Conservation (phyloP, 2,113 vertebrate species). For the Dendrocopos noguchii region DNA sequence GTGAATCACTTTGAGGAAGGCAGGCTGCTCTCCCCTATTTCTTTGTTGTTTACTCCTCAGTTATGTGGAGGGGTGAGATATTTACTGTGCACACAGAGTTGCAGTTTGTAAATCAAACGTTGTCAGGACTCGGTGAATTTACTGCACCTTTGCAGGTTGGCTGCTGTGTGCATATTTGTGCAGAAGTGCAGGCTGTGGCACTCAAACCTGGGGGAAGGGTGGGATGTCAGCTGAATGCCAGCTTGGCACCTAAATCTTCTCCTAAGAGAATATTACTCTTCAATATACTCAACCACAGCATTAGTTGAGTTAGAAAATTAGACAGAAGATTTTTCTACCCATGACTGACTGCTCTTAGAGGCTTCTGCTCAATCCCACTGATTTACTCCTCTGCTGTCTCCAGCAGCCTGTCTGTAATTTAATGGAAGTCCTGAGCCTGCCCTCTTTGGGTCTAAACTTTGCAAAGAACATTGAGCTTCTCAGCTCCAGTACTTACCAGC, state of each 20-base stretch:
- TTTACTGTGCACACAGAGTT: neutral
- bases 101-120: constrained; percentile 24
- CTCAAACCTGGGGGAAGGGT: neutral
- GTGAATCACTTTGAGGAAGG: neutral
- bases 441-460: neutral
- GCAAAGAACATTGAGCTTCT: neutral
- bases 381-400: neutral
- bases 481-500: neutral
- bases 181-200: neutral
- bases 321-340: neutral
- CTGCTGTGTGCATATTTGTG: neutral
- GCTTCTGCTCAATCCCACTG: neutral
- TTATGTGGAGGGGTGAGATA: constrained; percentile 11
- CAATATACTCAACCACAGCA: neutral
- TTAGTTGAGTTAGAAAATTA: neutral
- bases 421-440: neutral
- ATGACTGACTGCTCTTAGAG: neutral
- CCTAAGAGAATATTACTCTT: neutral
- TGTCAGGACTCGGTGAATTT: neutral
- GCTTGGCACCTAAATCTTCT: neutral
- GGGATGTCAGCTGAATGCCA: neutral
- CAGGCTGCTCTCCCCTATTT: neutral
- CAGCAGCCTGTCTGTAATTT: neutral
- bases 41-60: constrained; percentile 8
- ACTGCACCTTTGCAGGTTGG: neutral